These are phyloP conservation scores for Emmelina monodactyla DNA, from an alignment of 2,888 invertebrate genomes.

Conservation along the genomic window DNA sequence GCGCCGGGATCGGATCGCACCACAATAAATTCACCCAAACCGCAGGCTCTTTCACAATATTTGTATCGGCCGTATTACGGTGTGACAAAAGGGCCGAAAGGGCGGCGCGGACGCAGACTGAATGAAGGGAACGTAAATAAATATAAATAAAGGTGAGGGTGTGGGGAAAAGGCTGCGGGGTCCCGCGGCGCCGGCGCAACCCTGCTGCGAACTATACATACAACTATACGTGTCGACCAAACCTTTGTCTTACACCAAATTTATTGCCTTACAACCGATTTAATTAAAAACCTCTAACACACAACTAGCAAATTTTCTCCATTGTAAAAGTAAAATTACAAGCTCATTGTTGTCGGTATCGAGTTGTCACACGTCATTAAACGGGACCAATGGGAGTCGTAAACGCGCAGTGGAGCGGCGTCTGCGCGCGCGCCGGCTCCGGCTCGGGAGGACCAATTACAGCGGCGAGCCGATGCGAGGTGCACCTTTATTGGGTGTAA, in stretches of 20 bases:
- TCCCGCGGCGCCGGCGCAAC: slow-evolving; percentile 37
- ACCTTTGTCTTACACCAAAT: slow-evolving; percentile 9
- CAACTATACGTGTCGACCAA: slow-evolving; percentile 12
- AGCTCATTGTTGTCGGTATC: slow-evolving; percentile 45
- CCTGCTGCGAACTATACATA: background rate
- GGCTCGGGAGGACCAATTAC: slow-evolving; percentile 57
- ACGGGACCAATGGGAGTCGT: slow-evolving; percentile 57
- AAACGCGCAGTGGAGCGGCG: slow-evolving; percentile 29
- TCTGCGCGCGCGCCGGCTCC: slow-evolving; percentile 32
- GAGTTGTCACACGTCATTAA: slow-evolving; percentile 57
- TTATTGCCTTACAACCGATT: no score
- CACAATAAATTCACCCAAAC: slow-evolving; percentile 62
- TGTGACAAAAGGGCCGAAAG: slow-evolving; percentile 62
- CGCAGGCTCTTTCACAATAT: slow-evolving; percentile 64
- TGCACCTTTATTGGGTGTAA: slow-evolving; percentile 63
- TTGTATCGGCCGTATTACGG: slow-evolving; percentile 56
- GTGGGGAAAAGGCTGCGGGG: slow-evolving; percentile 26
- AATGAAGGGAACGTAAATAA: slow-evolving; percentile 67
- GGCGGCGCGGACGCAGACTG: slow-evolving; percentile 59
- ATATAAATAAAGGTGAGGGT: slow-evolving; percentile 62
- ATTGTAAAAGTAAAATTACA: slow-evolving; percentile 54
- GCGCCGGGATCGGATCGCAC: background rate
- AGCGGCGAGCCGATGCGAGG: slow-evolving; percentile 37
- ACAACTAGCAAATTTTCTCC: slow-evolving; percentile 25
- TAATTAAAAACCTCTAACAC: no score